A percentile compares a stretch with the other conserved stretches of the same genome.
Conservation (phyloP, 92 coral and sea anemone species). For the Palythoa caribaeorum region DNA sequence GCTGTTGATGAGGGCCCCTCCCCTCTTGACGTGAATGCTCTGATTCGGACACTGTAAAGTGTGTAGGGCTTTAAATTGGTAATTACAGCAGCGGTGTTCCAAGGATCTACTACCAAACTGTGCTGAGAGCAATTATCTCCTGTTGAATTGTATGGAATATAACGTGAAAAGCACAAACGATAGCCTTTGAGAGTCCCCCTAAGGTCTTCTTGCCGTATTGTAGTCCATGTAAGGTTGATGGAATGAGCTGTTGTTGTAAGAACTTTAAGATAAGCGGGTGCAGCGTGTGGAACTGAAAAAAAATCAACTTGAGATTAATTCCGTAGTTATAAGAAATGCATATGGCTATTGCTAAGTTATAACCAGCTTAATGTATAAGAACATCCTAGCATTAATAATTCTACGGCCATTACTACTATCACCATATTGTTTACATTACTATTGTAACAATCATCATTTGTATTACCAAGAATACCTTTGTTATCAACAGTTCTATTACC, state of each 20-base stretch:
- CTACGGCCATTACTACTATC: too few species aligned
- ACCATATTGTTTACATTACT: too few species aligned
- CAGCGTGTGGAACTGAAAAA: constrained; percentile 72
- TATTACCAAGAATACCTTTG: too few species aligned
- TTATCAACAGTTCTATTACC: too few species aligned
- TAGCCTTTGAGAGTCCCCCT: constrained; percentile 57
- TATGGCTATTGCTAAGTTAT: too few species aligned
- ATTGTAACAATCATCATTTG: too few species aligned
- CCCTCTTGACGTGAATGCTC: constrained; percentile 71
- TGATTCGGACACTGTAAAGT: constrained; percentile 54
- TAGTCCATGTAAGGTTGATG: constrained; percentile 72
- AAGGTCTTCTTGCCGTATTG: constrained; percentile 54
- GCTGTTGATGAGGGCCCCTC: constrained; percentile 65
- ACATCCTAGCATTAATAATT: too few species aligned
- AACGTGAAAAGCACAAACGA: constrained; percentile 40
- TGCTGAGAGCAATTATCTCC: neutral
- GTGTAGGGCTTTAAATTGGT: constrained; percentile 57
- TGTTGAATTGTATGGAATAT: neutral
- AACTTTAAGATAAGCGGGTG: constrained; percentile 67
- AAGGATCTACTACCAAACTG: constrained; percentile 47
- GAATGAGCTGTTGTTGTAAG: constrained; percentile 71
- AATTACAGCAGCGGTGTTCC: constrained; percentile 38
- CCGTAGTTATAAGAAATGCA: too few species aligned
- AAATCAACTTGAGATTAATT: neutral
- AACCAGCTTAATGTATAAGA: too few species aligned